Evolutionary conservation across 2,113 vertebrate species (phyloP).

Genomic region (Balaenoptera acutorostrata): DNA sequence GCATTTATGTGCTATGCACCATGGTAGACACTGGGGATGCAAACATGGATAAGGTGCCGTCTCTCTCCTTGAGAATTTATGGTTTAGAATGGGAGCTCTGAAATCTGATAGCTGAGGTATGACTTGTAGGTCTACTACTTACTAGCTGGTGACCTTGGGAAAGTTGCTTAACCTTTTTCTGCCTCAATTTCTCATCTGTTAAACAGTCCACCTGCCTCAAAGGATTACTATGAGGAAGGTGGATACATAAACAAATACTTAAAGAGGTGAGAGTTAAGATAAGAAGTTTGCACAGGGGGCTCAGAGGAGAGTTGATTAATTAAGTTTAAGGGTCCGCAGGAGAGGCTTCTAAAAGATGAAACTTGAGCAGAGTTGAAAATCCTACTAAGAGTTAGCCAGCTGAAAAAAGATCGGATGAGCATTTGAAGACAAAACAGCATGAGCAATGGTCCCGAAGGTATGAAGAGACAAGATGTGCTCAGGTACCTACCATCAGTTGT

Average conservation of each 20-base stretch:
- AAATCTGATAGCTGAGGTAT: not conserved
- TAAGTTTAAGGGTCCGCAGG: not conserved
- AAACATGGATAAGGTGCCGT: not conserved
- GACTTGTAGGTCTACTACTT: not conserved
- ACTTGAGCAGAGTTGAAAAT: not conserved
- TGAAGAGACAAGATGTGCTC: not conserved
- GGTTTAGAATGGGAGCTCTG: not conserved
- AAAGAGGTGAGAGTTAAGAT: not conserved
- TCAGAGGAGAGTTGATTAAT: not conserved
- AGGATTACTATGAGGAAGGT: not conserved
- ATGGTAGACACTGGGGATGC: not conserved
- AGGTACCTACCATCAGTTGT: not conserved
- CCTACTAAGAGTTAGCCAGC: not conserved
- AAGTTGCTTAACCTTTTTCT: not conserved
- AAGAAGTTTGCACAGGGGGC: not conserved
- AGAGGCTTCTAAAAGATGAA: not conserved
- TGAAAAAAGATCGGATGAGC: not conserved
- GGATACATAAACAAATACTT: not conserved
- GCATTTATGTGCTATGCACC: not conserved
- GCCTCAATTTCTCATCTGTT: not conserved
- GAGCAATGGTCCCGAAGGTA: not conserved
- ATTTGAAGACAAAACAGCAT: not conserved
- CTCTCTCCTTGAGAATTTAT: not conserved
- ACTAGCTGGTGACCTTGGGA: not conserved
- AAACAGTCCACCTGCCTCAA: not conserved